Evolutionary conservation across 2,888 invertebrate genomes (phyloP).

Genomic region (Schizaphis graminum): DNA sequence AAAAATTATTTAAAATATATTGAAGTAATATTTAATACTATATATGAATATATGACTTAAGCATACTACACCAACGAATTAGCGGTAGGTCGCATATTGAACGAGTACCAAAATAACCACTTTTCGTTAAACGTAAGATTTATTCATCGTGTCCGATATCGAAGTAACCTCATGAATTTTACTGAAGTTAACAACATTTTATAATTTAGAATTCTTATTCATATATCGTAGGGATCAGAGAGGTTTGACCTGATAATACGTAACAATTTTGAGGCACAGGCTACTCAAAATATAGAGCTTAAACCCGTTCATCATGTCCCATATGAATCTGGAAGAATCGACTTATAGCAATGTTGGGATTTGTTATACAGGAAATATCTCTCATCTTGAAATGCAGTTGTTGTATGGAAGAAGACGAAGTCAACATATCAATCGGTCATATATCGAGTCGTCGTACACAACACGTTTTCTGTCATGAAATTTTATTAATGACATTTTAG

Average conservation of each 20-base stretch:
- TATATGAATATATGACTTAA: too few species aligned
- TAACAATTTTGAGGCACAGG: conserved; percentile 58
- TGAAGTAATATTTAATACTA: too few species aligned
- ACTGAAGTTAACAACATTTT: too few species aligned
- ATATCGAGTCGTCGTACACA: neutral
- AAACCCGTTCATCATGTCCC: conserved; percentile 55
- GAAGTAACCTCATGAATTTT: too few species aligned
- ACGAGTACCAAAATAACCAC: too few species aligned
- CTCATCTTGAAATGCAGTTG: neutral
- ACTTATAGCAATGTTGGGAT: fast-evolving
- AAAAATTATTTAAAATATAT: too few species aligned
- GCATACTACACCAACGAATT: too few species aligned
- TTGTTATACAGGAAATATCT: fast-evolving
- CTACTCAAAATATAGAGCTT: neutral
- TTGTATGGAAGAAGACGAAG: fast-evolving
- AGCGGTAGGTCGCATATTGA: too few species aligned
- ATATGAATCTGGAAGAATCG: conserved; percentile 62
- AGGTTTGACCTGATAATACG: conserved; percentile 47
- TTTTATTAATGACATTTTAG: fast-evolving
- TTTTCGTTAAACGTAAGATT: too few species aligned
- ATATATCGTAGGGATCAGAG: conserved; percentile 47
- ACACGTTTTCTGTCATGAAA: too few species aligned
- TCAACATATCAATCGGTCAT: neutral
- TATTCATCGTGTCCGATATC: too few species aligned
- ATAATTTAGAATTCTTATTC: too few species aligned